These are phyloP conservation scores for Uromys caudimaculatus DNA, from an alignment of 2,797 vertebrate genomes.

Conservation along the genomic window DNA sequence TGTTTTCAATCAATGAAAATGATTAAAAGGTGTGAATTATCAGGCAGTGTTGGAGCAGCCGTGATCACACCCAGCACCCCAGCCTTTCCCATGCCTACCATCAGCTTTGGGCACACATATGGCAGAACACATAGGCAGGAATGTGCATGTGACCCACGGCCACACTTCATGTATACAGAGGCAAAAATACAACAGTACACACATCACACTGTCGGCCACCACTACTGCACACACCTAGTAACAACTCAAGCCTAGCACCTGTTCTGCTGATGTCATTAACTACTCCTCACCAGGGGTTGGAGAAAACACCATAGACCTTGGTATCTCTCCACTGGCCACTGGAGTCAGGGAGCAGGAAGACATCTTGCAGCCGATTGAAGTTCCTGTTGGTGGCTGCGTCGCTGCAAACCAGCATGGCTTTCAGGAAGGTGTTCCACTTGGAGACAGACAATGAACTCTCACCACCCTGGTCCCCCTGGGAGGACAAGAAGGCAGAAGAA, in stretches of 20 bases:
- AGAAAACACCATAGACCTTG: constrained; percentile 87
- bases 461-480: constrained; percentile 95
- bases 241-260: neutral
- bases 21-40: constrained; percentile 76
- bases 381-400: constrained; percentile 84
- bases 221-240: no score
- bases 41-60: constrained; percentile 42
- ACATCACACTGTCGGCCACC: neutral
- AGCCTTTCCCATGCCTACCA: neutral
- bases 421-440: constrained; percentile 98
- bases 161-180: neutral
- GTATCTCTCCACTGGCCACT: constrained; percentile 82
- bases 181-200: neutral
- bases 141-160: fast-evolving
- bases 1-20: constrained; percentile 76
- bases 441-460: constrained; percentile 93
- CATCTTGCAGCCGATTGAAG: constrained; percentile 87
- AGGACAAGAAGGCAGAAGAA: neutral
- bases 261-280: neutral
- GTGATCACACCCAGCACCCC: constrained; percentile 55
- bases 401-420: constrained; percentile 94
- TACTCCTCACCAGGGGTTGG: constrained; percentile 86
- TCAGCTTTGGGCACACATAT: neutral
- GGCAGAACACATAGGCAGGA: neutral
- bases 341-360: constrained; percentile 82